A percentile compares a stretch with the other conserved stretches of the same genome.
phyloP scores from a whole-genome alignment of 2,797 vertebrate genomes.

The Acanthurus leucopareius region DNA sequence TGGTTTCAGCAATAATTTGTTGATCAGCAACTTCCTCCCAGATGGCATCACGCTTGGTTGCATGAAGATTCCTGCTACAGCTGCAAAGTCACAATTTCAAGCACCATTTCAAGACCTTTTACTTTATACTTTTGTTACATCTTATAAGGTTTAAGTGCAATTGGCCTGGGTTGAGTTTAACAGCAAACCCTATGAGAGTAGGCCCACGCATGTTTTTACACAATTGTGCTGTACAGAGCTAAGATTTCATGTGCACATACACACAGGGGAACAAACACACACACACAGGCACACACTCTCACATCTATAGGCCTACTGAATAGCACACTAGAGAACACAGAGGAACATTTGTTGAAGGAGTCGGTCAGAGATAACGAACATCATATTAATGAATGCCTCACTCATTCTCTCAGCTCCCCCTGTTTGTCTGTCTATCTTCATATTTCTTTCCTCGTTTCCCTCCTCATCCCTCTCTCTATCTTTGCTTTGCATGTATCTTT shows the following conservation, averaged over 20 bases:
- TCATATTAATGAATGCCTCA: constrained; percentile 68
- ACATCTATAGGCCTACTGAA: constrained; percentile 41
- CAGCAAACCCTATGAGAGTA: neutral
- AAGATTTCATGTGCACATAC: neutral
- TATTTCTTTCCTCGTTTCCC: constrained; percentile 24
- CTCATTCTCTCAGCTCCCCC: constrained; percentile 55
- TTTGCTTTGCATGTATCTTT: neutral
- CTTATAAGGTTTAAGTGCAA: constrained; percentile 4
- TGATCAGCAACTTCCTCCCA: neutral
- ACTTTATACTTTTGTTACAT: neutral
- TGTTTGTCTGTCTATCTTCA: constrained; percentile 40
- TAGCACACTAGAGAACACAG: constrained; percentile 53
- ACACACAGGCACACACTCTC: constrained; percentile 8
- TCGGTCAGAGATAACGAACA: constrained; percentile 70
- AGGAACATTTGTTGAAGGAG: constrained; percentile 69
- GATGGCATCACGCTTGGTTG: neutral
- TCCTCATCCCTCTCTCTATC: neutral
- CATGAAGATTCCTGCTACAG: neutral
- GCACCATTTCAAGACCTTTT: constrained; percentile 21
- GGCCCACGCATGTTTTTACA: neutral
- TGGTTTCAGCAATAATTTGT: neutral
- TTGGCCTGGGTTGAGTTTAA: neutral
- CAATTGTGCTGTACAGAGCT: constrained; percentile 6
- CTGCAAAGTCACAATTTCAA: constrained; percentile 13
- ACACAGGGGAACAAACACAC: neutral